Evolutionary conservation across 1,140 invertebrate genomes (phyloP).

Genomic region (Bombus picipes): DNA sequence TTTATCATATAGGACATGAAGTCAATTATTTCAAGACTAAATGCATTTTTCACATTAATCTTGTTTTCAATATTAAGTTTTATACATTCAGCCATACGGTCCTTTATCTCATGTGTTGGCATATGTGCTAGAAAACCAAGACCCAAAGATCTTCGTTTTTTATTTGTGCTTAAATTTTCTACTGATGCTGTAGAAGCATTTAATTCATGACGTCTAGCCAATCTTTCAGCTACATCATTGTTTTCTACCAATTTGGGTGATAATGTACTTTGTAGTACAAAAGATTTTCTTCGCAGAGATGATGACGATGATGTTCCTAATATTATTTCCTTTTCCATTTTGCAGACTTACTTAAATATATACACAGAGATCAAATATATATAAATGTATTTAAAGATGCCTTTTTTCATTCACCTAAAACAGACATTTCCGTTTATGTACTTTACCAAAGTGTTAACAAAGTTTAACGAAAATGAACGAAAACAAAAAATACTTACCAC

Average conservation of each 20-base stretch:
- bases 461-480: neutral
- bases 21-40: constrained; percentile 91
- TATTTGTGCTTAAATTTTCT: constrained; percentile 14
- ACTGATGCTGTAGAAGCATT: neutral
- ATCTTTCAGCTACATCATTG: constrained; percentile 77
- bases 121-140: constrained; percentile 68
- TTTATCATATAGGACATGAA: constrained; percentile 89
- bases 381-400: neutral
- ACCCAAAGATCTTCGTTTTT: constrained; percentile 71
- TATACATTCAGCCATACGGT: constrained; percentile 85
- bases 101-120: constrained; percentile 77
- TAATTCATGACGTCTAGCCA: constrained; percentile 60
- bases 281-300: constrained; percentile 24
- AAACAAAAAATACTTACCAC: constrained; percentile 13
- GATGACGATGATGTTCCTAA: too few species aligned
- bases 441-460: neutral
- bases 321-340: neutral
- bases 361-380: neutral
- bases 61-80: constrained; percentile 87
- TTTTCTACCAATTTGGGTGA: constrained; percentile 66
- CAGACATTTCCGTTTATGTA: neutral
- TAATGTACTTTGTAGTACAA: neutral
- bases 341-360: neutral
- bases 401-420: neutral
- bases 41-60: constrained; percentile 94